These are phyloP conservation scores for Pithys albifrons DNA, from an alignment of 2,113 vertebrate species.

Conservation along the genomic window DNA sequence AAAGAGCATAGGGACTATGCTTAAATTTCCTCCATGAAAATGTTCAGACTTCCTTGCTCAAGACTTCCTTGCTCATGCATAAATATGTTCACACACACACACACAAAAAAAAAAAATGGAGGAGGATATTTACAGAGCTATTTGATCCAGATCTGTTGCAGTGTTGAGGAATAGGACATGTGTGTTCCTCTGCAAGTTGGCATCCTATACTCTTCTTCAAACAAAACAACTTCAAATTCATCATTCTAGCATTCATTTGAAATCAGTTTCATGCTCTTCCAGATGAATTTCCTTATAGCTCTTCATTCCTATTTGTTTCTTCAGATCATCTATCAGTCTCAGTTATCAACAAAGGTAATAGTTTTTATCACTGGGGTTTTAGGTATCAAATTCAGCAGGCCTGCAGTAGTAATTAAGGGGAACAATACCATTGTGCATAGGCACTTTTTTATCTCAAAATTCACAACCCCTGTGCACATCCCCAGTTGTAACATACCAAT, in stretches of 20 bases:
- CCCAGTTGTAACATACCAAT: neutral
- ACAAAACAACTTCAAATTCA: constrained; percentile 12
- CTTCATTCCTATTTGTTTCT: constrained; percentile 10
- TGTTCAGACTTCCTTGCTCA: neutral
- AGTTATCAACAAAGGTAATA: neutral
- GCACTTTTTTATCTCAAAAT: neutral
- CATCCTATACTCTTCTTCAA: constrained; percentile 3
- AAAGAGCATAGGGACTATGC: neutral
- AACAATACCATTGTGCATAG: neutral
- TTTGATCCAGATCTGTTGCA: constrained; percentile 17
- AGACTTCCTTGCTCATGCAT: neutral
- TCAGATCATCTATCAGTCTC: constrained; percentile 18
- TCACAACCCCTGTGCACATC: neutral
- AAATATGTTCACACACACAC: neutral
- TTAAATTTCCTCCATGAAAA: neutral
- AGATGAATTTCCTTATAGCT: constrained; percentile 12
- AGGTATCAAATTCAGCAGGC: neutral
- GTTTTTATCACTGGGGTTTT: neutral
- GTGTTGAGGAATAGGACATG: neutral
- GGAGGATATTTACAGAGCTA: neutral
- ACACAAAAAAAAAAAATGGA: neutral
- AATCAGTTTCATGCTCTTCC: neutral
- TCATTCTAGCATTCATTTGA: neutral
- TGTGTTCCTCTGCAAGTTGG: neutral
- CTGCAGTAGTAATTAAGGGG: neutral